Evolutionary conservation across 2,888 invertebrate species (phyloP).

Genomic region (Bombyx huttoni): DNA sequence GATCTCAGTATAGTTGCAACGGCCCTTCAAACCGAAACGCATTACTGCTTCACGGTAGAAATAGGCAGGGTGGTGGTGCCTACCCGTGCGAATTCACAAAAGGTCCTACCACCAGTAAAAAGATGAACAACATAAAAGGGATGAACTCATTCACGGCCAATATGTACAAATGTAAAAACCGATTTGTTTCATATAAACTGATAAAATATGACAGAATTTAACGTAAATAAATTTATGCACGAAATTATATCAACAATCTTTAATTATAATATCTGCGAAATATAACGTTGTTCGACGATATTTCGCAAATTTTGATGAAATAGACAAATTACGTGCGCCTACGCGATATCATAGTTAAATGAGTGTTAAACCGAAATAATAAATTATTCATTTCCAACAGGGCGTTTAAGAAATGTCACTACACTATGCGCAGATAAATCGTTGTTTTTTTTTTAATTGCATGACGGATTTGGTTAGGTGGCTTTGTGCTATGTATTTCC

Average conservation of each 20-base stretch:
- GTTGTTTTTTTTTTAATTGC: constrained; percentile 21
- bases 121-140: neutral
- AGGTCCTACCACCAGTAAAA: no score
- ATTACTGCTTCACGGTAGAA: no score
- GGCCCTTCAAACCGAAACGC: no score
- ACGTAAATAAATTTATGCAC: neutral
- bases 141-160: neutral
- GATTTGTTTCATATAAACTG: neutral
- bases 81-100: no score
- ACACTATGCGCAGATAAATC: constrained; percentile 31
- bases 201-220: neutral
- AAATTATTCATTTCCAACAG: constrained; percentile 23
- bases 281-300: neutral
- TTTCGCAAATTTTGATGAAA: constrained; percentile 11
- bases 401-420: constrained; percentile 11
- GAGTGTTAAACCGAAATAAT: constrained; percentile 27
- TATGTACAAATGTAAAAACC: neutral
- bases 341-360: constrained; percentile 22
- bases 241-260: neutral
- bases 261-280: neutral
- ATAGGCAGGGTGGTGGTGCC: no score
- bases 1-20: no score
- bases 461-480: constrained; percentile 30
- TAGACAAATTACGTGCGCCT: constrained; percentile 28
- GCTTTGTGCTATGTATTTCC: constrained; percentile 39